phyloP scores from a whole-genome alignment of 92 coral and sea anemone genomes.

The Heteractis magnifica region DNA sequence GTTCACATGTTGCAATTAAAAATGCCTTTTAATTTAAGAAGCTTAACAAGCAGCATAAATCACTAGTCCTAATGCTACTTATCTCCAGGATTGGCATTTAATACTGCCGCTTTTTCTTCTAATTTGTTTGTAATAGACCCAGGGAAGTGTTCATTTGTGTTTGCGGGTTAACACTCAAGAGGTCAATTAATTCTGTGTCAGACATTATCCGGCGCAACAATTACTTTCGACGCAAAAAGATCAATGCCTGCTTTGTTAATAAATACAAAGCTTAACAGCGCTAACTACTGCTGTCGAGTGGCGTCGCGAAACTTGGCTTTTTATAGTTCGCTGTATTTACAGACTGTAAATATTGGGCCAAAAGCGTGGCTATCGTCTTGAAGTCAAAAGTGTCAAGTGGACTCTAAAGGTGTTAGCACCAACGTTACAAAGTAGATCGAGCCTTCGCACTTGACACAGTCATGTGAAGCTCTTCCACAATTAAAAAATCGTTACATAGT shows the following conservation, averaged over 20 bases:
- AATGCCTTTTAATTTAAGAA: background rate
- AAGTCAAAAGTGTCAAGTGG: background rate
- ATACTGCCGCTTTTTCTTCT: conserved; percentile 25
- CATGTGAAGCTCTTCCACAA: too few relatives aligned
- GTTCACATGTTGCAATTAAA: background rate
- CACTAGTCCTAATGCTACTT: background rate
- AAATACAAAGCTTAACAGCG: background rate
- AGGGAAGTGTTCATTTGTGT: conserved; percentile 27
- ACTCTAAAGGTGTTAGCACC: background rate
- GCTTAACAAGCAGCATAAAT: background rate
- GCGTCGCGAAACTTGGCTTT: background rate
- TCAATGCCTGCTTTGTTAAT: background rate
- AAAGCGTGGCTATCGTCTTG: background rate
- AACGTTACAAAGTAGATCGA: too few relatives aligned
- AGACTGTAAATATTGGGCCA: background rate
- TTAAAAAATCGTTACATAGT: too few relatives aligned
- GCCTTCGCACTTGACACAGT: too few relatives aligned
- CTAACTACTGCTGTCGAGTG: background rate
- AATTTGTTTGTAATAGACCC: conserved; percentile 32
- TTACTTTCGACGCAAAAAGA: background rate
- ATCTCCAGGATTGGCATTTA: conserved; percentile 13
- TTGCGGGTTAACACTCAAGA: conserved; percentile 3
- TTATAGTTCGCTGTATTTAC: background rate
- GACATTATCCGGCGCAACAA: background rate
- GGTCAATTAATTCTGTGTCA: conserved; percentile 20